These are phyloP conservation scores for Lymantria monacha DNA, from an alignment of 2,888 invertebrate species.

Conservation along the genomic window DNA sequence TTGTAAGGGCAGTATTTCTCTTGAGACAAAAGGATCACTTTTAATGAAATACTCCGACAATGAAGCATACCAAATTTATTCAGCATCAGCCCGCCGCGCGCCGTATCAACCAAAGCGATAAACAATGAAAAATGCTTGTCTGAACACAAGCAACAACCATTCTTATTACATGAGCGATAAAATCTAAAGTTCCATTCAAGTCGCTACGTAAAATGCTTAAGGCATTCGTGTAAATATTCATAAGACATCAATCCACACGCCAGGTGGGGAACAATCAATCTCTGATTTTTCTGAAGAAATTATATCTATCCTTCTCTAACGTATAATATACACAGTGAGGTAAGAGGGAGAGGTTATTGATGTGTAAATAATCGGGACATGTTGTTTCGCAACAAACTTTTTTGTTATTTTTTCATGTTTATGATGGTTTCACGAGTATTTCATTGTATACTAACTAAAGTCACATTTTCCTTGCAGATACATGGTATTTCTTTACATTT, in stretches of 20 bases:
- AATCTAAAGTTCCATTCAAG: slow-evolving; percentile 1
- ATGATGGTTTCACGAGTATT: slow-evolving; percentile 9
- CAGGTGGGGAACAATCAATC: slow-evolving; percentile 55
- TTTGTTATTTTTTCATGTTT: slow-evolving; percentile 6
- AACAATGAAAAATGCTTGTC: slow-evolving; percentile 32
- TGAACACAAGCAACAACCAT: slow-evolving; percentile 9
- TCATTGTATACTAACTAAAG: slow-evolving; percentile 9
- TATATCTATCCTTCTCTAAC: slow-evolving; percentile 28
- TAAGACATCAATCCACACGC: slow-evolving; percentile 44
- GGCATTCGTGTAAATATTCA: slow-evolving; percentile 38
- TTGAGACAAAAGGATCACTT: too few species aligned
- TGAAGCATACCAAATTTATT: slow-evolving; percentile 20
- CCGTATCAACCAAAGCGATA: slow-evolving; percentile 29
- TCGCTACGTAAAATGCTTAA: slow-evolving; percentile 24
- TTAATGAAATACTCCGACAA: too few species aligned
- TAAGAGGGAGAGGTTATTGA: slow-evolving; percentile 27
- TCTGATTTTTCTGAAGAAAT: slow-evolving; percentile 41
- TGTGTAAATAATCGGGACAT: slow-evolving; percentile 36
- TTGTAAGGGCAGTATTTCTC: too few species aligned
- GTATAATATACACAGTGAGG: slow-evolving; percentile 6
- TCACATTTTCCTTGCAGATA: too few species aligned
- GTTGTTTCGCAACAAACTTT: slow-evolving; percentile 16
- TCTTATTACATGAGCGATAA: slow-evolving; percentile 10
- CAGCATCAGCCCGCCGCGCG: slow-evolving; percentile 26
- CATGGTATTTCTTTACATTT: too few species aligned